phyloP scores from a whole-genome alignment of 2,888 invertebrate genomes.

The Coenonympha glycerion region DNA sequence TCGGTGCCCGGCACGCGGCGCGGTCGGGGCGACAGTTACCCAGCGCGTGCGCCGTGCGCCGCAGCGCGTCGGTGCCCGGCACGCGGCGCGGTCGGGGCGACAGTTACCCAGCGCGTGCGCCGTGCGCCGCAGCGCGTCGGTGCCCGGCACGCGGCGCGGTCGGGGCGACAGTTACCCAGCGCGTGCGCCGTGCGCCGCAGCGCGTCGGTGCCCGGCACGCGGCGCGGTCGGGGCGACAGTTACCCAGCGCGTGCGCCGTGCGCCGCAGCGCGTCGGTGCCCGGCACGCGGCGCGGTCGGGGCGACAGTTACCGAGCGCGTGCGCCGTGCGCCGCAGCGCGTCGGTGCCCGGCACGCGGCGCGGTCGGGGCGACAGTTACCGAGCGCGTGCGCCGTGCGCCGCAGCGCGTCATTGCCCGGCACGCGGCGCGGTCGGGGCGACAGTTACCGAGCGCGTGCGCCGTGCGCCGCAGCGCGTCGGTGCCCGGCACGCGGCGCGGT shows the following conservation, averaged over 20 bases:
- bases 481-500: slow-evolving; percentile 87
- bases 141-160: slow-evolving; percentile 87
- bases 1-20: slow-evolving; percentile 84
- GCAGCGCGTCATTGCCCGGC: slow-evolving; percentile 83
- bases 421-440: slow-evolving; percentile 88
- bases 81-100: slow-evolving; percentile 88
- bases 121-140: slow-evolving; percentile 79
- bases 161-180: too few species aligned
- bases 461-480: slow-evolving; percentile 79
- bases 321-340: slow-evolving; percentile 80
- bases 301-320: too few species aligned
- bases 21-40: too few species aligned
- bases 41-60: slow-evolving; percentile 82
- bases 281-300: slow-evolving; percentile 87
- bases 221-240: slow-evolving; percentile 89
- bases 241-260: slow-evolving; percentile 83
- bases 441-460: too few species aligned
- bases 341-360: slow-evolving; percentile 84
- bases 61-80: slow-evolving; percentile 83
- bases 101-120: slow-evolving; percentile 85
- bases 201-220: slow-evolving; percentile 83
- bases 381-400: slow-evolving; percentile 79
- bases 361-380: too few species aligned
- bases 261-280: slow-evolving; percentile 82
- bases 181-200: slow-evolving; percentile 83